Evolutionary conservation across 2,113 vertebrate species (phyloP), one percentile per base, ranked within the genome.

Genomic region (Protobothrops mucrosquamatus): DNA sequence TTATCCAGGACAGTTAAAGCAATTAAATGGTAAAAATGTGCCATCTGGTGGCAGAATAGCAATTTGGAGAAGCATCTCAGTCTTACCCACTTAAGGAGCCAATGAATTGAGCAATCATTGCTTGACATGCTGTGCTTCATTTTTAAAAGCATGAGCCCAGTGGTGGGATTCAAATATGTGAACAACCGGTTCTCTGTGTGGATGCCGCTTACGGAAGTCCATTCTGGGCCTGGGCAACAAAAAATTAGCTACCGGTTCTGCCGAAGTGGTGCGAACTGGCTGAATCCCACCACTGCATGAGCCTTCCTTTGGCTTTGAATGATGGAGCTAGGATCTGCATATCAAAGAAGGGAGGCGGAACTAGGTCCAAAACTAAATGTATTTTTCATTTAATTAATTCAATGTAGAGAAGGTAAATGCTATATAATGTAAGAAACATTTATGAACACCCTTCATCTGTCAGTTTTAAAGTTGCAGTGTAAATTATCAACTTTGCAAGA

Each of bases 11-110:
- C 1, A 56, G 89, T 5, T 57, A 10, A 46, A 54, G 15, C n/a
- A 54, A n/a, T 91, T 93, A 88, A 43, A 54, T 39, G 46, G 43
- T 91, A 43, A 56, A 23, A 18, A 91, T 74, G 61, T 93, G 90
- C 87, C 64, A 89, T 61, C 87, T 92, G 87, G 87, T 91, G 87
- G 93, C 64, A 89, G n/a, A 86, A 56, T 54, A 3, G 18, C 8
- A 4, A 22, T 12, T 48, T 92, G 51, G 10, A 6, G 43, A 52
- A 85, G 12, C 59, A 39, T 43, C 22, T 89, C 52, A 46, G 23
- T 15, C 22, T 11, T 81, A 2, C 5, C 6, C 8, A 3, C 46
- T 39, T 8, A n/a, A n/a, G n/a, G 57, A 87, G 34, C 6, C 12
- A 11, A 29, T 26, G 51, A n/a, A 48, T 22, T 39, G 39, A 59